Evolutionary conservation across 2,797 vertebrate genomes (phyloP).

Genomic region (Astyanax mexicanus): DNA sequence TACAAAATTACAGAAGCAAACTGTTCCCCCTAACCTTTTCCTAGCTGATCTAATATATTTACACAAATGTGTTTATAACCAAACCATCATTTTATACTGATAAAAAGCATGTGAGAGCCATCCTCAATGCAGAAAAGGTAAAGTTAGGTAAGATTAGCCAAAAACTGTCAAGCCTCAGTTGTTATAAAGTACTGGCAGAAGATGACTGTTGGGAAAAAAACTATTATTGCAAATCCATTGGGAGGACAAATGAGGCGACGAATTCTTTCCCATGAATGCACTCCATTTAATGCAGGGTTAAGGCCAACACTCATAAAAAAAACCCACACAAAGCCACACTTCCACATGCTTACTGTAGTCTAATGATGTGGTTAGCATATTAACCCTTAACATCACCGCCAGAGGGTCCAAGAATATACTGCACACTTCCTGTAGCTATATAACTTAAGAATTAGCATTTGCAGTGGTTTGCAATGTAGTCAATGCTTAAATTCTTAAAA

Average conservation of each 20-base stretch:
- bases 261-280: slow-evolving; percentile 53
- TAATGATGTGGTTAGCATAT: not conserved
- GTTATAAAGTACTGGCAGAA: slow-evolving; percentile 32
- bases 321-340: slow-evolving; percentile 16
- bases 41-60: not conserved
- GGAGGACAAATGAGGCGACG: slow-evolving; percentile 44
- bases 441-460: too few species aligned
- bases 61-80: not conserved
- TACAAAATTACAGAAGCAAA: too few species aligned
- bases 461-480: too few species aligned
- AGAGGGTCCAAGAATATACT: too few species aligned
- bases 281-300: slow-evolving; percentile 37
- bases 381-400: not conserved
- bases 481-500: too few species aligned
- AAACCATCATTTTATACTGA: not conserved
- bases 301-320: slow-evolving; percentile 16
- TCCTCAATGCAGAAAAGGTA: slow-evolving; percentile 8
- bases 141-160: slow-evolving; percentile 22
- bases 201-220: slow-evolving; percentile 46
- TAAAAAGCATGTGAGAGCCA: not conserved
- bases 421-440: too few species aligned
- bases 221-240: slow-evolving; percentile 51
- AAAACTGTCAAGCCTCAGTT: slow-evolving; percentile 23
- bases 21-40: too few species aligned
- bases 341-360: not conserved